phyloP scores from a whole-genome alignment of 2,113 vertebrate genomes.

The Halcyon malimbica region DNA sequence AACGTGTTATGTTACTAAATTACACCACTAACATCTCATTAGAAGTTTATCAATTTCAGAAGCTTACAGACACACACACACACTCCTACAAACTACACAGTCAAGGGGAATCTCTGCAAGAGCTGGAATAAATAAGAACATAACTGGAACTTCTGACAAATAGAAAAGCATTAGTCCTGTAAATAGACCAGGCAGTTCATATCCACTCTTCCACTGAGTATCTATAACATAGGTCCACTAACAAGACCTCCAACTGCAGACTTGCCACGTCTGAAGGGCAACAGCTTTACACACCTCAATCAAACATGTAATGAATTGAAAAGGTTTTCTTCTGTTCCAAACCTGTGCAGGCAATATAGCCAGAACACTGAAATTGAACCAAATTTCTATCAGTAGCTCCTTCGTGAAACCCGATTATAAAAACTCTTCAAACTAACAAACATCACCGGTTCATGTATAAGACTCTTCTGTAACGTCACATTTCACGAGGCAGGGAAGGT shows the following conservation, averaged over 20 bases:
- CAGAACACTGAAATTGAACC: background rate
- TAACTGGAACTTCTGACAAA: background rate
- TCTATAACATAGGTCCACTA: background rate
- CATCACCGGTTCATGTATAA: background rate
- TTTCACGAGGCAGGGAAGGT: background rate
- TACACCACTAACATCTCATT: background rate
- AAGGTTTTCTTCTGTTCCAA: background rate
- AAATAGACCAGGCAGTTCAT: background rate
- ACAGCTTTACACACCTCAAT: background rate
- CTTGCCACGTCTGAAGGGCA: background rate
- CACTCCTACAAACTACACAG: background rate
- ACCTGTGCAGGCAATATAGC: background rate
- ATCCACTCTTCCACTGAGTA: background rate
- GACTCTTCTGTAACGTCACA: background rate
- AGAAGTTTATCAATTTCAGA: background rate
- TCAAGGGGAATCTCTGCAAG: background rate
- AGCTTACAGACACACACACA: background rate
- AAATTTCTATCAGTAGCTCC: background rate
- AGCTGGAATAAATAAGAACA: background rate
- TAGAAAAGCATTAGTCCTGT: background rate
- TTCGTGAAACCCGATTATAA: background rate
- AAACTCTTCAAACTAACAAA: background rate
- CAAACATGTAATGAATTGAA: background rate
- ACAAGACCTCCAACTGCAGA: background rate
- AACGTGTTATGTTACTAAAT: background rate